phyloP scores from a whole-genome alignment of 2,797 vertebrate species.

The Pipistrellus nathusii region DNA sequence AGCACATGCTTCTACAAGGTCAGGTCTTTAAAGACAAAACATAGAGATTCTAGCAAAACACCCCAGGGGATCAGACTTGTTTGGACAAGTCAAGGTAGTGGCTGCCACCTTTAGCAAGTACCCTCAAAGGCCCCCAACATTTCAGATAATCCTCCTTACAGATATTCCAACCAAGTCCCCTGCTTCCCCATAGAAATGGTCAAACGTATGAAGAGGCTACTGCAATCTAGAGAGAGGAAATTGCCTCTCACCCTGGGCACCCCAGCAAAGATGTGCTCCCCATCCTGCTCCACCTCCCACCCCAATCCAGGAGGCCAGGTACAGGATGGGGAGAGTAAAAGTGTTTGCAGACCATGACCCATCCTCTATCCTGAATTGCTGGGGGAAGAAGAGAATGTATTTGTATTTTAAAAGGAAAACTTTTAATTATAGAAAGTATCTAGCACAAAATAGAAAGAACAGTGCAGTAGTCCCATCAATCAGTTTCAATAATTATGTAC shows the following conservation, averaged over 20 bases:
- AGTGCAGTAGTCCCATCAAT: background rate
- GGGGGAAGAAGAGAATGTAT: background rate
- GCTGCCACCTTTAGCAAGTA: too few relatives aligned
- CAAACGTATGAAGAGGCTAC: background rate
- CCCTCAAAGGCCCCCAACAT: too few relatives aligned
- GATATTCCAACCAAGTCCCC: too few relatives aligned
- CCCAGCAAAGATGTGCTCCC: background rate
- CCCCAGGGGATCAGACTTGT: too few relatives aligned
- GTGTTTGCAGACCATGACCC: background rate
- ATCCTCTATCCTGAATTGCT: background rate
- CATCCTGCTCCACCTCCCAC: background rate
- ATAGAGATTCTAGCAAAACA: too few relatives aligned
- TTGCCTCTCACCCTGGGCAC: background rate
- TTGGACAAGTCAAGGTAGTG: too few relatives aligned
- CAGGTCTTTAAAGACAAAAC: too few relatives aligned
- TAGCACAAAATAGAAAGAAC: background rate
- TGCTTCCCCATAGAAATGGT: too few relatives aligned
- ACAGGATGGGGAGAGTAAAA: background rate
- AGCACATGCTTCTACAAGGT: too few relatives aligned
- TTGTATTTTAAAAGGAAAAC: background rate
- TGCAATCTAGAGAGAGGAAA: background rate
- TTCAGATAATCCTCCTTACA: too few relatives aligned
- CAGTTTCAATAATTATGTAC: background rate
- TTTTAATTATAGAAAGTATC: background rate
- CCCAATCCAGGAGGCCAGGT: background rate